phyloP scores from a whole-genome alignment of 2,888 invertebrate species.

The Ptychoptera albimana region DNA sequence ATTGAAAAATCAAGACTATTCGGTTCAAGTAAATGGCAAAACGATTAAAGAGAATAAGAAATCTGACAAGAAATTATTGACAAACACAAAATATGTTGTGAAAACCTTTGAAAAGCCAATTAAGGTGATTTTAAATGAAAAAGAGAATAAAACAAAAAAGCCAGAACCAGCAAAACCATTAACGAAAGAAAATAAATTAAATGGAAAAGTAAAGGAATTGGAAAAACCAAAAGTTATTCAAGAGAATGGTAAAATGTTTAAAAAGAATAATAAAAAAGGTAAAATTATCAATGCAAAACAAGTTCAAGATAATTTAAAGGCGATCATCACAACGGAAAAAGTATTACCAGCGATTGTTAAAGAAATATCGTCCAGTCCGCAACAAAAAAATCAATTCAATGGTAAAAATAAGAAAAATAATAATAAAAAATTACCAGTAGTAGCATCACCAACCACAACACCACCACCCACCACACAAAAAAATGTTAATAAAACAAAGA shows the following conservation, averaged over 20 bases:
- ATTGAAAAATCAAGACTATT: conserved; percentile 10
- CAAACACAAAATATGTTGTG: conserved; percentile 22
- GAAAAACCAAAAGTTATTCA: background rate
- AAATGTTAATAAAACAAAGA: background rate
- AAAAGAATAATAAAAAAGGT: background rate
- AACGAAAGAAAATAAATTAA: conserved; percentile 9
- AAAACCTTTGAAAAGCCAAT: conserved; percentile 27
- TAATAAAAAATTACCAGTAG: background rate
- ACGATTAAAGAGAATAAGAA: conserved; percentile 5
- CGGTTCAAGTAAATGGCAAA: background rate
- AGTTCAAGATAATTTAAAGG: background rate
- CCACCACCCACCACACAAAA: background rate
- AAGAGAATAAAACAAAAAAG: conserved; percentile 3
- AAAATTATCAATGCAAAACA: background rate
- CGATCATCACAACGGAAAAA: background rate
- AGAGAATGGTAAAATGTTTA: background rate
- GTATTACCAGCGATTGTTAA: background rate
- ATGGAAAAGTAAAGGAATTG: background rate
- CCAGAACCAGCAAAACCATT: too few species aligned
- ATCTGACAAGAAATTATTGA: conserved; percentile 5
- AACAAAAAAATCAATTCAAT: background rate
- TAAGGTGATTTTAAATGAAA: conserved; percentile 17
- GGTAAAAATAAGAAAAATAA: background rate
- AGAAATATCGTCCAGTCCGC: background rate
- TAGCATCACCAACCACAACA: too few species aligned